A percentile compares a stretch with the other conserved stretches of the same genome.
These are phyloP conservation scores for Notothenia rossii DNA, from an alignment of 2,113 vertebrate species.

Conservation along the genomic window DNA sequence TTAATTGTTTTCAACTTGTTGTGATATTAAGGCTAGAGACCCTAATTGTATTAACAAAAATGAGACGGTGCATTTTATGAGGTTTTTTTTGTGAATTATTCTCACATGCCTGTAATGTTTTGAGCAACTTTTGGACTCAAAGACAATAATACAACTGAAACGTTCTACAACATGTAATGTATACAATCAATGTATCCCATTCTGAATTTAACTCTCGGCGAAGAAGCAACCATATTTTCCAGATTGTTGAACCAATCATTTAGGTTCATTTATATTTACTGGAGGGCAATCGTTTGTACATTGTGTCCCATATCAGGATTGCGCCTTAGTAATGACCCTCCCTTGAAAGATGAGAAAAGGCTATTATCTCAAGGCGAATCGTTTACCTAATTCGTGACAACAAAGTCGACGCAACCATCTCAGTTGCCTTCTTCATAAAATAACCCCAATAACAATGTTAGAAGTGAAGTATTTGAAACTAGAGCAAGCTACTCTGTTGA, in stretches of 20 bases:
- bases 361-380: constrained; percentile 8
- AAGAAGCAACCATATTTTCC: no score
- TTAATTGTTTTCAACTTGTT: no score
- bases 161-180: not conserved
- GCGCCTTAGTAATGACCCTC: not conserved
- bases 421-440: constrained; percentile 17
- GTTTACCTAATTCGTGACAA: constrained; percentile 15
- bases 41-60: no score
- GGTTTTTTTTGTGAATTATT: no score
- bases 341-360: not conserved
- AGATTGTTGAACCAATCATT: not conserved
- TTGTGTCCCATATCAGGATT: not conserved
- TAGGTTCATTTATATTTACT: not conserved
- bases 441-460: constrained; percentile 30
- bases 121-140: not conserved
- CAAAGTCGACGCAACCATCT: not conserved
- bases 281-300: not conserved
- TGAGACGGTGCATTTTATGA: no score
- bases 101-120: not conserved
- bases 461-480: constrained; percentile 53
- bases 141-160: not conserved
- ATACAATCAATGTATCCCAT: no score
- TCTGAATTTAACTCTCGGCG: not conserved
- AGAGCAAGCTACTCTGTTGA: constrained; percentile 34
- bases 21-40: not conserved